These are phyloP conservation scores for Hippotragus niger DNA, from an alignment of 2,113 vertebrate genomes.

Conservation along the genomic window DNA sequence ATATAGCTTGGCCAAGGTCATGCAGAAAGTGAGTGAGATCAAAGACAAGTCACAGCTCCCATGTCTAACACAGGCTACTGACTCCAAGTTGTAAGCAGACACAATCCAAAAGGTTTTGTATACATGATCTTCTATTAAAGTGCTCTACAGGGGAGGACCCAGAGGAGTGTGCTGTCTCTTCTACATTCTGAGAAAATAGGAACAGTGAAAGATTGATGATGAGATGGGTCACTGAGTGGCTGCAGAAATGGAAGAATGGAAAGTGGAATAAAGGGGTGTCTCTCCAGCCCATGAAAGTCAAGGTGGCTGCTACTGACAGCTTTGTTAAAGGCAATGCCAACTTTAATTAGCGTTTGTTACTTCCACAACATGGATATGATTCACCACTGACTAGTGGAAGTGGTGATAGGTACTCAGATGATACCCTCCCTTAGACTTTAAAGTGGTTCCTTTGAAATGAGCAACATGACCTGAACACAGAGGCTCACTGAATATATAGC, in stretches of 20 bases:
- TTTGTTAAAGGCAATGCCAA: background rate
- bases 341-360: background rate
- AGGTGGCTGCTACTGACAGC: background rate
- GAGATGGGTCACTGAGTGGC: background rate
- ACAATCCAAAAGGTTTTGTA: background rate
- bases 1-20: background rate
- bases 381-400: background rate
- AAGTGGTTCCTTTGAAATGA: background rate
- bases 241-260: background rate
- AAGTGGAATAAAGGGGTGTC: background rate
- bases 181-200: background rate
- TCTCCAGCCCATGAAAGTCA: background rate
- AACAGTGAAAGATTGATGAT: background rate
- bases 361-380: background rate
- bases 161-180: background rate
- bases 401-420: background rate
- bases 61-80: background rate
- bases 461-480: background rate
- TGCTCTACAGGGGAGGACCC: background rate
- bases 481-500: background rate
- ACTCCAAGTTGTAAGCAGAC: background rate
- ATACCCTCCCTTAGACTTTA: background rate
- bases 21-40: background rate
- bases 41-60: background rate
- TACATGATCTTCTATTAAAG: background rate